Percentiles rank a stretch among this genome's conserved stretches.
phyloP scores from a whole-genome alignment of 2,113 vertebrate genomes.

The Rafetus swinhoei region DNA sequence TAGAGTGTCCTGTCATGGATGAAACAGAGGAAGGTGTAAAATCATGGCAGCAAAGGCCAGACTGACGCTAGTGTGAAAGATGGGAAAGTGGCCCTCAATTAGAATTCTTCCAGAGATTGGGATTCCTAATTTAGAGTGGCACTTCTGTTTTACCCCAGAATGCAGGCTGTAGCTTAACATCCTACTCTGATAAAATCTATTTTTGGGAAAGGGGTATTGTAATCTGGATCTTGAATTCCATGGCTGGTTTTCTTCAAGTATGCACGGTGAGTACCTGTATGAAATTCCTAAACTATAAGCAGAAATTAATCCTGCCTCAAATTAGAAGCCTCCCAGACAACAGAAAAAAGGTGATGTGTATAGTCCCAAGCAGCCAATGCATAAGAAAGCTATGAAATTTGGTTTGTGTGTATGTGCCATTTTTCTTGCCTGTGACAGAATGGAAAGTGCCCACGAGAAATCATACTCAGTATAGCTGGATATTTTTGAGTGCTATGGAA shows the following conservation, averaged over 20 bases:
- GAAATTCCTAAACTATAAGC: not conserved
- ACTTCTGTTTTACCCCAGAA: rapidly evolving
- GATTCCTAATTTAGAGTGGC: not conserved
- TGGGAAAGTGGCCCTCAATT: not conserved
- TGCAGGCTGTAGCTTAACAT: not conserved
- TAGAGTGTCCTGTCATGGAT: constrained; percentile 2
- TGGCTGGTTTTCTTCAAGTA: not conserved
- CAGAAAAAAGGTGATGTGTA: rapidly evolving
- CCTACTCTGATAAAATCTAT: not conserved
- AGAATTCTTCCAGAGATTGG: not conserved
- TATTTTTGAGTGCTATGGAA: not conserved
- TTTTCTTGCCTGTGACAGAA: rapidly evolving
- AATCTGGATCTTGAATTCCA: not conserved
- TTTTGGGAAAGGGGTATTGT: not conserved
- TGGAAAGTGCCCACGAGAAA: not conserved
- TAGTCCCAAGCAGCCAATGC: not conserved
- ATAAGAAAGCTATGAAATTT: not conserved
- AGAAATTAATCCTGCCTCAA: not conserved
- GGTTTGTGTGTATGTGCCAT: rapidly evolving
- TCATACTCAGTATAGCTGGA: not conserved
- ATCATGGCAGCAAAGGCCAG: not conserved
- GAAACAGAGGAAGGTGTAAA: constrained; percentile 3
- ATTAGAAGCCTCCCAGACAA: not conserved
- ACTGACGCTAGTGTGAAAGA: not conserved
- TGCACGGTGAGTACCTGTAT: not conserved